Conservation (phyloP, 2,797 vertebrate species). For the Xenopus petersii region DNA sequence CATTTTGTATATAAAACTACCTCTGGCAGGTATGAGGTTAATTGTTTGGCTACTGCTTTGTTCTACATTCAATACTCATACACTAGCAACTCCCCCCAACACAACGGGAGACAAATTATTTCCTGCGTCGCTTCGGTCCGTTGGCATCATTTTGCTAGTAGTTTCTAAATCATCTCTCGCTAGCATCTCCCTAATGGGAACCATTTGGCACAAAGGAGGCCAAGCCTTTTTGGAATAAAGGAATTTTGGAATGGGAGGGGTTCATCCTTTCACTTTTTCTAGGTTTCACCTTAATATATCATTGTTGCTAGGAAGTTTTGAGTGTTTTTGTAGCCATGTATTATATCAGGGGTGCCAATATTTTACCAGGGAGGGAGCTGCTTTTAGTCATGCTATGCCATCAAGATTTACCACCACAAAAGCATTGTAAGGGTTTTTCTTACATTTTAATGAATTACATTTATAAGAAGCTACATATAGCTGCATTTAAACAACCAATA, state of each 20-base stretch:
- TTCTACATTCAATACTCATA: neutral
- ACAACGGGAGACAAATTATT: slow-evolving; percentile 45
- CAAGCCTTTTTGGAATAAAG: slow-evolving; percentile 33
- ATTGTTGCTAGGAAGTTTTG: neutral
- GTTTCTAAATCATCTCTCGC: slow-evolving; percentile 45
- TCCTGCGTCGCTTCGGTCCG: slow-evolving; percentile 44
- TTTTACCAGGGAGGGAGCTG: too few relatives aligned
- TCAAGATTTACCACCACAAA: too few relatives aligned
- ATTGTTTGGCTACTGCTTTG: slow-evolving; percentile 9
- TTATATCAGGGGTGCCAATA: too few relatives aligned
- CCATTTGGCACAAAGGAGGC: slow-evolving; percentile 34
- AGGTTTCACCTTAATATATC: slow-evolving; percentile 23
- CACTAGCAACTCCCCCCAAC: neutral
- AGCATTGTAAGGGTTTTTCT: too few relatives aligned
- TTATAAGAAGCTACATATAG: too few relatives aligned
- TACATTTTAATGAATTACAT: too few relatives aligned
- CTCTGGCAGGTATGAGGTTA: slow-evolving; percentile 11
- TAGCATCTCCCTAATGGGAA: slow-evolving; percentile 42
- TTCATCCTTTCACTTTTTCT: slow-evolving; percentile 46
- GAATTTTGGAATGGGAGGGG: slow-evolving; percentile 21
- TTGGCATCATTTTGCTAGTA: slow-evolving; percentile 46
- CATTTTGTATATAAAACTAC: too few relatives aligned
- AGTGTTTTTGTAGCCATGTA: too few relatives aligned
- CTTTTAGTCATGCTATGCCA: too few relatives aligned
- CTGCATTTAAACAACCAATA: too few relatives aligned